These are phyloP conservation scores for Bombyx huttoni DNA, from an alignment of 2,888 invertebrate genomes.

Conservation along the genomic window DNA sequence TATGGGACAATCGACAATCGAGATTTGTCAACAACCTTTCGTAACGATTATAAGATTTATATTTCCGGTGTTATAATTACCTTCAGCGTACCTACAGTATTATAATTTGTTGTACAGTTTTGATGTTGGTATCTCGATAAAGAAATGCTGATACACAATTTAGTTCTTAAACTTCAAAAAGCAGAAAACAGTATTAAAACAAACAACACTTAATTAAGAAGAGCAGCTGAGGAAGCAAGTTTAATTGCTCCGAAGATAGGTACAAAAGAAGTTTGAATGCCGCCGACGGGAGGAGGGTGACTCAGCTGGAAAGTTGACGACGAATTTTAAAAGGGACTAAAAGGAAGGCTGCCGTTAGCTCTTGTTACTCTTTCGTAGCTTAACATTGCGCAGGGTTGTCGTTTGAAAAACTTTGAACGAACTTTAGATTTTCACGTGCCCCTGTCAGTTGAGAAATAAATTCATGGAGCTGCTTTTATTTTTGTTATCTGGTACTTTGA, in stretches of 20 bases:
- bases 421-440: no score
- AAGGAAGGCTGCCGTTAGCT: not conserved
- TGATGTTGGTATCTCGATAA: not conserved
- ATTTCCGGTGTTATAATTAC: not conserved
- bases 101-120: no score
- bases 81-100: not conserved
- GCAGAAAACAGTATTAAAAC: not conserved
- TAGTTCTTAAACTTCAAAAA: not conserved
- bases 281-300: conserved; percentile 23
- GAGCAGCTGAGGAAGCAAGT: not conserved
- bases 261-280: conserved; percentile 1
- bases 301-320: conserved; percentile 33
- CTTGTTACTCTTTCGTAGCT: not conserved
- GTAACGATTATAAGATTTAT: not conserved
- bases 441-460: no score
- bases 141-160: not conserved
- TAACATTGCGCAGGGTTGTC: not conserved
- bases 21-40: not conserved
- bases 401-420: not conserved
- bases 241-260: not conserved
- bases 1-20: not conserved
- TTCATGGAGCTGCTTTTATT: no score
- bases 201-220: not conserved
- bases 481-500: no score
- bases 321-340: not conserved